Base-by-base conservation (phyloP, 2,113 vertebrate genomes). In the Lynx canadensis region DNA sequence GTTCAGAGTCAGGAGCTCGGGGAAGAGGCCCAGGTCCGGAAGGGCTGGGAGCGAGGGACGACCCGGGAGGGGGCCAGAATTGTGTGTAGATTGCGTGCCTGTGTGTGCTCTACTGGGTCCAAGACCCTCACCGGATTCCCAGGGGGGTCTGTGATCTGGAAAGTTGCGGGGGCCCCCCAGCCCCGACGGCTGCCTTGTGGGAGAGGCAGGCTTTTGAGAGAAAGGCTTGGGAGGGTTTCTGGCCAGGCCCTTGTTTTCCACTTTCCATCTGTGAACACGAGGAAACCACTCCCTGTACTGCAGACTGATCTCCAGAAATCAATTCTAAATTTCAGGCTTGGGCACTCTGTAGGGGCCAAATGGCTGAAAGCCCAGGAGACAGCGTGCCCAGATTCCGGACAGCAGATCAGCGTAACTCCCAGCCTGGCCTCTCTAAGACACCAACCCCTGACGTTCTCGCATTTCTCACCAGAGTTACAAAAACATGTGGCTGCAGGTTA, bases 321-420 rank as follows among this genome's bases (percentile, higher is more conserved):
- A 27, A 5, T 38, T 55, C 81, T n/a, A 13, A 52, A 18, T 38
- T 1, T 19, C 45, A 71, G 66, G 71, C 84, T 36, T 27, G 21
- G 33, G 87, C 1, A 4, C 71, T 76, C 16, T 19, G 1, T 4
- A 3, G 63, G 65, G 79, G 91, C 96, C 97, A 89, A 38, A 36
- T 94, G 97, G 95, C 97, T 48, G 66, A 63, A 63, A 9, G 91
- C 96, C 93, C 78, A 50, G 95, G 83, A 69, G 83, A 69, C 31
- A 27, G 48, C 16, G n/a, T 45, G 90, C 95, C 89, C 93, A 38
- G 89, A 76, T 92, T 83, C 96, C 12, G 31, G 91, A 91, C 25
- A 11, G 52, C 88, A 12, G 66, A 31, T 78, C 19, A 0, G 55
- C 7, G 38, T 13, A 8, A 5, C 84, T 74, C 73, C 71, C 93